Evolutionary conservation across 2,113 vertebrate species (phyloP).

Genomic region (Platycercus adscitus): DNA sequence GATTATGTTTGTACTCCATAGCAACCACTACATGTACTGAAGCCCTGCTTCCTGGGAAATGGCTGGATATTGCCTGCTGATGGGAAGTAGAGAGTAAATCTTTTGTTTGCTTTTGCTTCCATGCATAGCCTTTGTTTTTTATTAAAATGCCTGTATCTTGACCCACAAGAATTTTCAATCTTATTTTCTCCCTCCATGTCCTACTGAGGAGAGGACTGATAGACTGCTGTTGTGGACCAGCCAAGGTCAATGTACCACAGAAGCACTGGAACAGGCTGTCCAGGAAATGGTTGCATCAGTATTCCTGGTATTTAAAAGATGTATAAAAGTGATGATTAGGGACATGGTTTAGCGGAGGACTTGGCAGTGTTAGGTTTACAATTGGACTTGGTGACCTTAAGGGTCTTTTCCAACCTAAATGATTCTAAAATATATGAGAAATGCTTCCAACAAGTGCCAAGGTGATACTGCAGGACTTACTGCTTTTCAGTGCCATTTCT

Average conservation of each 20-base stretch:
- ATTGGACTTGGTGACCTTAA: background rate
- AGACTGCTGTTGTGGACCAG: background rate
- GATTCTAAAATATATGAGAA: background rate
- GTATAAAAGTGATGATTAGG: background rate
- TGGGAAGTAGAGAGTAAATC: background rate
- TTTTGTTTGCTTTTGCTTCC: background rate
- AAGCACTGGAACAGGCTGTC: background rate
- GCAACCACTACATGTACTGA: background rate
- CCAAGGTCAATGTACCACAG: background rate
- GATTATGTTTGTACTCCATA: background rate
- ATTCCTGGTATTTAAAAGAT: background rate
- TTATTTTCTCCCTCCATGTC: background rate
- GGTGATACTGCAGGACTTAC: background rate
- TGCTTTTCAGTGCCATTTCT: background rate
- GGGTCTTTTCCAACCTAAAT: background rate
- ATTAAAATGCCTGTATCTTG: background rate
- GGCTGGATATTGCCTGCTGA: accelerated
- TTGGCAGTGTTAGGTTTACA: accelerated
- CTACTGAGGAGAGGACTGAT: background rate
- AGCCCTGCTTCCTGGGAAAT: background rate
- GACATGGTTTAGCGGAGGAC: background rate
- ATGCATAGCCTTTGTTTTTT: background rate
- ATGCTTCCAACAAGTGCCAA: background rate
- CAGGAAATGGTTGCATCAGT: background rate
- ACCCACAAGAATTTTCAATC: no score